A percentile compares a stretch with the other conserved stretches of the same genome.
These are phyloP conservation scores for Theodoxus fluviatilis DNA, from an alignment of 2,888 invertebrate species.

Conservation along the genomic window DNA sequence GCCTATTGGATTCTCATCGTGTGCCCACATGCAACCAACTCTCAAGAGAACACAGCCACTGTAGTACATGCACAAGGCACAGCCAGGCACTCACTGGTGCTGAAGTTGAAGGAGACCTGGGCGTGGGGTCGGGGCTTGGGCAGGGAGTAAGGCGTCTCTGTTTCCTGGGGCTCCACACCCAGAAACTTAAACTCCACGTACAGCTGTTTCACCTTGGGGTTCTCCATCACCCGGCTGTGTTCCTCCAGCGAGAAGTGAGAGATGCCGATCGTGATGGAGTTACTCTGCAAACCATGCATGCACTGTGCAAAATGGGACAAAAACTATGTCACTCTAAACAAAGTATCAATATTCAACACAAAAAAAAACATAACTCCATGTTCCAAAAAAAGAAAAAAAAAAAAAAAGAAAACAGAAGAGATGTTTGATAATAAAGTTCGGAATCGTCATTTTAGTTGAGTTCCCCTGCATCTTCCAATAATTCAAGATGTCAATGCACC, in stretches of 20 bases:
- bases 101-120: constrained; percentile 65
- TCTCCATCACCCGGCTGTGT: constrained; percentile 45
- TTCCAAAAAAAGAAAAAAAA: not conserved
- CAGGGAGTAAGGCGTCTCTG: constrained; percentile 66
- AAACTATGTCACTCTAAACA: no score
- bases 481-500: no score
- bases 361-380: not conserved
- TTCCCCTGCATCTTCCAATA: no score
- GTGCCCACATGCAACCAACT: no score
- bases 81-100: constrained; percentile 64
- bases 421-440: no score
- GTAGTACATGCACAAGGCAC: not conserved
- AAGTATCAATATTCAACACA: no score
- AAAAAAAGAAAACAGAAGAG: not conserved
- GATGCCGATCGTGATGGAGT: constrained; percentile 58
- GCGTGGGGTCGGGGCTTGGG: constrained; percentile 64
- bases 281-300: constrained; percentile 47
- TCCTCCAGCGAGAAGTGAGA: constrained; percentile 55
- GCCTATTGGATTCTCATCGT: no score
- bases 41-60: not conserved
- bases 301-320: no score
- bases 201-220: constrained; percentile 60
- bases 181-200: constrained; percentile 67
- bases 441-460: no score
- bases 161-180: constrained; percentile 62